Percentiles rank a stretch among this genome's conserved stretches.
These are phyloP conservation scores for Idaea straminata DNA, from an alignment of 2,888 invertebrate genomes.

Conservation along the genomic window DNA sequence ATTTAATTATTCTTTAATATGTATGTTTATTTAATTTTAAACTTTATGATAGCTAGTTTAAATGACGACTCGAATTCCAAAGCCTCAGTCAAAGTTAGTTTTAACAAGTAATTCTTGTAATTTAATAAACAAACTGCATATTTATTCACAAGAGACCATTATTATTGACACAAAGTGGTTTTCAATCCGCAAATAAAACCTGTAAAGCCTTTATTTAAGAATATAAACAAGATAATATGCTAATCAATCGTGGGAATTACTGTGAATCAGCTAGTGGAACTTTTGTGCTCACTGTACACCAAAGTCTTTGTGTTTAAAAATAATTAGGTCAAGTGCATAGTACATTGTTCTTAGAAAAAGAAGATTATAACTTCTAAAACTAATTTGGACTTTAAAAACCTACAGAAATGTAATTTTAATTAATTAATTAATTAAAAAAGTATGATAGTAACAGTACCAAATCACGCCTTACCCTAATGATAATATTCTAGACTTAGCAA, in stretches of 20 bases:
- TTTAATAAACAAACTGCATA: not conserved
- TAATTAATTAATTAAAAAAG: too few relatives aligned
- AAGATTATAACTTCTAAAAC: not conserved
- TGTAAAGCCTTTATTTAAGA: not conserved
- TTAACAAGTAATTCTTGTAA: not conserved
- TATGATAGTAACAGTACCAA: not conserved
- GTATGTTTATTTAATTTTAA: not conserved
- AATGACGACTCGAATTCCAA: not conserved
- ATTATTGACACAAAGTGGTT: not conserved
- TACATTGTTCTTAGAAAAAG: not conserved
- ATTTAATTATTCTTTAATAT: not conserved
- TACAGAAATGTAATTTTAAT: too few relatives aligned
- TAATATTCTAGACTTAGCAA: not conserved
- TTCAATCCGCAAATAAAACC: slow-evolving; percentile 1
- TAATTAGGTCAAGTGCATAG: not conserved
- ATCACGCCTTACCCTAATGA: not conserved
- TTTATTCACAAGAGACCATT: not conserved
- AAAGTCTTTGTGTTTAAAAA: not conserved
- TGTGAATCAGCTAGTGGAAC: slow-evolving; percentile 1
- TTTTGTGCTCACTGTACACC: not conserved
- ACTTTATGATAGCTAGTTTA: not conserved
- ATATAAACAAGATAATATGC: not conserved
- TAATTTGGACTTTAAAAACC: not conserved
- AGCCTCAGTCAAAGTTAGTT: not conserved
- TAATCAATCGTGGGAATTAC: not conserved